Percentiles rank a stretch among this genome's conserved stretches.
These are phyloP conservation scores for Helostoma temminkii DNA, from an alignment of 2,797 vertebrate genomes.

Conservation along the genomic window DNA sequence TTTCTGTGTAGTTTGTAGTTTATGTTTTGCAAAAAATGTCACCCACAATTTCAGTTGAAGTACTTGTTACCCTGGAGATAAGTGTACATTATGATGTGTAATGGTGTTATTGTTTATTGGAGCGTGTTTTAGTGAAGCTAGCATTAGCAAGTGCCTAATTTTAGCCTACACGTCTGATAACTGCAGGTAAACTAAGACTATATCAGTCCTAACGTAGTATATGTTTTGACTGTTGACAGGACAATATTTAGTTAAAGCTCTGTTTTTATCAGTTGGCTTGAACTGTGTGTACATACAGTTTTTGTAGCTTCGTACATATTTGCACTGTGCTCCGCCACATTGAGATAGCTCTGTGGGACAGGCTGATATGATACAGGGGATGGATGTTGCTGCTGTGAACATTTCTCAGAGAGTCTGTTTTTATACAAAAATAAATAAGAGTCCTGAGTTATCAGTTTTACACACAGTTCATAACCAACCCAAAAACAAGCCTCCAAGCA, in stretches of 20 bases:
- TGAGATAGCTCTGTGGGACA: slow-evolving; percentile 19
- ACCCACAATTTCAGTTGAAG: no score
- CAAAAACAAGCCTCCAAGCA: background rate
- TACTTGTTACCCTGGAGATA: no score
- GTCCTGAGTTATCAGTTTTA: background rate
- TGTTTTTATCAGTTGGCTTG: slow-evolving; percentile 26
- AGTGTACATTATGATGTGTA: no score
- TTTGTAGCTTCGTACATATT: slow-evolving; percentile 11
- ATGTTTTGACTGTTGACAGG: background rate
- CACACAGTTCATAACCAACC: background rate
- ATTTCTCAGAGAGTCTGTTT: no score
- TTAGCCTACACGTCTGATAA: background rate
- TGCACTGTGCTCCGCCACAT: slow-evolving; percentile 5
- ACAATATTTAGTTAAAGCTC: slow-evolving; percentile 12
- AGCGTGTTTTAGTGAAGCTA: no score
- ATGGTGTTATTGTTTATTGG: no score
- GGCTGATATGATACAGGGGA: slow-evolving; percentile 52
- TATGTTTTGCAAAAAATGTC: no score
- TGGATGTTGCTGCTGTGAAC: slow-evolving; percentile 17
- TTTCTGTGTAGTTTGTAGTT: no score
- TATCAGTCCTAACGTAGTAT: background rate
- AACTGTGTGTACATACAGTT: background rate
- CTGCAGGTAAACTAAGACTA: background rate
- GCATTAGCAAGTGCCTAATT: no score
- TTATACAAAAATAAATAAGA: no score